Evolutionary conservation across 1,140 invertebrate genomes (phyloP).

Genomic region (Penaeus chinensis): DNA sequence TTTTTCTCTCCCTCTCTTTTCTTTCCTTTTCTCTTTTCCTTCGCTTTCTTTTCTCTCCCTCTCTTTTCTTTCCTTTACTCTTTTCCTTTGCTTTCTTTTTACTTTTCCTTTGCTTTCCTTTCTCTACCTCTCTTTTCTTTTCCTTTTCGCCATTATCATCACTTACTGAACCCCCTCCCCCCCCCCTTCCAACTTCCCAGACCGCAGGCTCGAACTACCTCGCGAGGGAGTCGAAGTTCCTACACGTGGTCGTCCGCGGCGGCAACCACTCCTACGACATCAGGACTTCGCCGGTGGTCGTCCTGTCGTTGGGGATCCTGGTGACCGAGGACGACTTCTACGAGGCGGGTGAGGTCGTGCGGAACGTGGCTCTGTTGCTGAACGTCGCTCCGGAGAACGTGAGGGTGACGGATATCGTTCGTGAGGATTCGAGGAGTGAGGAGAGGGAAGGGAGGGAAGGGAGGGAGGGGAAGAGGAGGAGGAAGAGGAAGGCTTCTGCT

Average conservation of each 20-base stretch:
- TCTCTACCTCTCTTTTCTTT: not conserved
- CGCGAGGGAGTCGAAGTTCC: not conserved
- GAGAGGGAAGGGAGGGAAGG: not conserved
- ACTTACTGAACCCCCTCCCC: too few relatives aligned
- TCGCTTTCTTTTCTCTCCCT: not conserved
- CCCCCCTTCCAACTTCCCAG: not conserved
- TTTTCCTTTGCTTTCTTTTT: not conserved
- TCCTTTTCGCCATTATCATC: too few relatives aligned
- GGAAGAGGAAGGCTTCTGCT: too few relatives aligned
- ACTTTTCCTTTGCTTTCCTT: too few relatives aligned
- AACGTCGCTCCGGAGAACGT: not conserved
- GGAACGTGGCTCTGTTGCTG: conserved; percentile 27
- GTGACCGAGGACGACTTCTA: conserved; percentile 42
- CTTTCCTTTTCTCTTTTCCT: not conserved
- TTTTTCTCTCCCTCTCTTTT: too few relatives aligned
- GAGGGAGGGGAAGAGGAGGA: not conserved
- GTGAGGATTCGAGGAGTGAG: conserved; percentile 16
- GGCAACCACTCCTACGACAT: conserved; percentile 21
- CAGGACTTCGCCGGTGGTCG: conserved; percentile 29
- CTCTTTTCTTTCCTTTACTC: not conserved
- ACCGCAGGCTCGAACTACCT: conserved; percentile 44
- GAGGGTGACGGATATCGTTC: conserved; percentile 39
- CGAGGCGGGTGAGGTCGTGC: conserved; percentile 20
- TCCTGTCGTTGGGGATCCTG: conserved; percentile 41
- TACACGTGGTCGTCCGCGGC: conserved; percentile 39